Percentiles rank a stretch among this genome's conserved stretches.
Conservation (phyloP, 2,888 invertebrate genomes). For the Minunthozetes semirufus region DNA sequence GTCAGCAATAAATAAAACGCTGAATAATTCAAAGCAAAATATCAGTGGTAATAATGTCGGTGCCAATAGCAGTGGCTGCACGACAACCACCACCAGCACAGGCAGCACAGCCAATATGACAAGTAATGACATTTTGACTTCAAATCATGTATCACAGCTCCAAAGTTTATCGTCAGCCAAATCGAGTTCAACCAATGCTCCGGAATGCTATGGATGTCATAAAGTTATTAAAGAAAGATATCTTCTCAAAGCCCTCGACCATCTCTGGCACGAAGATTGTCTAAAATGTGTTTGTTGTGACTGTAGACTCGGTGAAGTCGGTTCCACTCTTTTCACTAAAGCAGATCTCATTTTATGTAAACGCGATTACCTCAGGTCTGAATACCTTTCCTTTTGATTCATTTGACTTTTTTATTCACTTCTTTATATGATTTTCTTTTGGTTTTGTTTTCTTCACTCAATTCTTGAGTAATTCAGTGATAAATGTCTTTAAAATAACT, state of each 20-base stretch:
- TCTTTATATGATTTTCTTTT: neutral
- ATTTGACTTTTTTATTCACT: neutral
- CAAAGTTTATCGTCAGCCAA: constrained; percentile 28
- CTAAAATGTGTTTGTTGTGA: constrained; percentile 87
- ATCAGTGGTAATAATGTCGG: constrained; percentile 7
- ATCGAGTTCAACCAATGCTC: constrained; percentile 32
- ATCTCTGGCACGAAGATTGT: constrained; percentile 91
- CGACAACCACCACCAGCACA: neutral
- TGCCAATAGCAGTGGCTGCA: constrained; percentile 4
- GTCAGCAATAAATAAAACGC: constrained; percentile 31
- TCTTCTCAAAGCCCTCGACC: constrained; percentile 74
- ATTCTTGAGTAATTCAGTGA: neutral
- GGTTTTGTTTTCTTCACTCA: neutral
- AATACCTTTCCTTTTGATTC: neutral
- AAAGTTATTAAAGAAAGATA: constrained; percentile 50
- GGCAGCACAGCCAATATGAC: neutral
- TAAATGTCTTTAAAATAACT: neutral
- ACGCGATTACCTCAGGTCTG: constrained; percentile 81
- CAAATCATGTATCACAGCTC: constrained; percentile 14
- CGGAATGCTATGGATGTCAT: constrained; percentile 43
- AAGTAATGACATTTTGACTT: constrained; percentile 27
- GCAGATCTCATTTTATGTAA: constrained; percentile 85
- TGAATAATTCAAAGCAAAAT: constrained; percentile 30
- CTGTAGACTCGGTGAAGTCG: constrained; percentile 83
- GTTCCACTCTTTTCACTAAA: constrained; percentile 80